Conservation (phyloP, 2,113 vertebrate species). For the Hippocampus mohnikei region DNA sequence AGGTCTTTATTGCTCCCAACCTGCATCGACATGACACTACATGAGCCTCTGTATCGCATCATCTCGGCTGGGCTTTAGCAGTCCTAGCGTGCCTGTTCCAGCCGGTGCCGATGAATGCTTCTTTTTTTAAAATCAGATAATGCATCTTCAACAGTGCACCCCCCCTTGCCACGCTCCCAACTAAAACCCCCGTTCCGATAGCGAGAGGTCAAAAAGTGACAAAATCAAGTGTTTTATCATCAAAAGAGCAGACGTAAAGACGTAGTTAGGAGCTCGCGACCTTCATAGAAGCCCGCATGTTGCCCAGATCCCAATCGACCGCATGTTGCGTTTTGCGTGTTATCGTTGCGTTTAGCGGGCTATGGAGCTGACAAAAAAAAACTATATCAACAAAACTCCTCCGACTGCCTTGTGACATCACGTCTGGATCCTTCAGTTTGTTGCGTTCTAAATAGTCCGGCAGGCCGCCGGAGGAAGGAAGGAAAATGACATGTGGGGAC, state of each 20-base stretch:
- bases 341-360: slow-evolving; percentile 45
- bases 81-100: slow-evolving; percentile 70
- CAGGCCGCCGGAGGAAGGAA: background rate
- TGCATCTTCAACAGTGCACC: slow-evolving; percentile 17
- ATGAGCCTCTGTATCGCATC: slow-evolving; percentile 41
- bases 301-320: slow-evolving; percentile 36
- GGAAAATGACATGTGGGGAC: background rate
- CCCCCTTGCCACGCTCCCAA: background rate
- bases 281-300: slow-evolving; percentile 28
- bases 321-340: slow-evolving; percentile 39
- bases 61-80: slow-evolving; percentile 50
- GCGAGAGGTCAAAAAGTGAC: slow-evolving; percentile 32
- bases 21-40: slow-evolving; percentile 58
- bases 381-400: slow-evolving; percentile 51
- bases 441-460: background rate
- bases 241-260: slow-evolving; percentile 12
- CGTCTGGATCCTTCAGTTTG: background rate
- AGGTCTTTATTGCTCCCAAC: slow-evolving; percentile 23
- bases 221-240: slow-evolving; percentile 10
- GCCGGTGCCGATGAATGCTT: slow-evolving; percentile 58
- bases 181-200: no score
- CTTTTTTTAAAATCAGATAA: slow-evolving; percentile 28
- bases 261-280: background rate
- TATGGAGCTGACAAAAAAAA: slow-evolving; percentile 52
- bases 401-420: slow-evolving; percentile 6